Conservation (phyloP, 2,113 vertebrate species). For the Globicephala melas region DNA sequence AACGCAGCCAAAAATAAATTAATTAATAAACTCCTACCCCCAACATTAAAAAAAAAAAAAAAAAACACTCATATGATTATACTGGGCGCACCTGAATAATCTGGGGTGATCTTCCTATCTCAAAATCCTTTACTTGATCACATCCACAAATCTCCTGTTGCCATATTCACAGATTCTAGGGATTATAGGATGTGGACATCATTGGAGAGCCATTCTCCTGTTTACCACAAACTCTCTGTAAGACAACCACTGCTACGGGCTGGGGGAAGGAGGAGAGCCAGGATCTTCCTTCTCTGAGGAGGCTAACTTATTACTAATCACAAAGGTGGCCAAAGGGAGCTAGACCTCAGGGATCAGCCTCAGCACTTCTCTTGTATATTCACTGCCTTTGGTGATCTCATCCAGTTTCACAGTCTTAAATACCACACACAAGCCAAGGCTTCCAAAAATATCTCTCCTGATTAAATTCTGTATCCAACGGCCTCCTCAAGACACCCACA, state of each 20-base stretch:
- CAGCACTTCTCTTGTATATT: neutral
- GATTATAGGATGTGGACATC: neutral
- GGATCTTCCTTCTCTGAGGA: neutral
- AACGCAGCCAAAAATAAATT: too few species aligned
- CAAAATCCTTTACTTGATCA: neutral
- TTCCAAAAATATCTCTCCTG: constrained; percentile 7
- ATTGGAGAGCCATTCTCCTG: neutral
- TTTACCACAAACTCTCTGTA: neutral
- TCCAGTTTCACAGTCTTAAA: constrained; percentile 2
- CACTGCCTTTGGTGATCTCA: neutral
- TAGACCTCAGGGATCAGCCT: neutral
- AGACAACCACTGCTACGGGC: neutral
- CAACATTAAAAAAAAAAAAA: too few species aligned
- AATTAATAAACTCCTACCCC: too few species aligned
- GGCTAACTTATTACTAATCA: neutral
- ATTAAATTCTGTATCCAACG: neutral
- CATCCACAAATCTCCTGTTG: neutral
- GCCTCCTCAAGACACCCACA: neutral
- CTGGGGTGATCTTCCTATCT: neutral
- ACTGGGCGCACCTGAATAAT: neutral
- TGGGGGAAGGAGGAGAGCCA: neutral
- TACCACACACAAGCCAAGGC: neutral
- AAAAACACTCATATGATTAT: neutral
- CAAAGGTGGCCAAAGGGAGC: neutral
- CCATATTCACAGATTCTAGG: neutral